These are phyloP conservation scores for Ochotona princeps DNA, from an alignment of 2,113 vertebrate genomes.

Conservation along the genomic window DNA sequence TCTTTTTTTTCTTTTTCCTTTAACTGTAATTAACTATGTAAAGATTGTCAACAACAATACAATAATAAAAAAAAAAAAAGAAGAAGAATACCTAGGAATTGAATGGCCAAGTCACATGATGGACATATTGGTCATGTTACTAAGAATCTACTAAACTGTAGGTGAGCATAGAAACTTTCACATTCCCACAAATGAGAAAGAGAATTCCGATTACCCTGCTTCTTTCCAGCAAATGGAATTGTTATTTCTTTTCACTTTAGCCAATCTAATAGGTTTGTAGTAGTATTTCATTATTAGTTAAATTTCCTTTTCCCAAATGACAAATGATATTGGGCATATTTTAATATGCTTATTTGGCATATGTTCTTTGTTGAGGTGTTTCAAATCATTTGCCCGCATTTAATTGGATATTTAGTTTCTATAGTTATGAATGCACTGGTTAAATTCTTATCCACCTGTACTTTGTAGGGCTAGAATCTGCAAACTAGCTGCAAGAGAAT, in stretches of 20 bases:
- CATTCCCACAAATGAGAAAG: background rate
- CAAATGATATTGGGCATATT: background rate
- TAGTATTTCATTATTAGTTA: background rate
- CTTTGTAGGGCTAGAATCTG: background rate
- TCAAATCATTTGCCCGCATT: background rate
- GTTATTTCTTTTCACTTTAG: background rate
- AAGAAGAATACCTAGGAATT: background rate
- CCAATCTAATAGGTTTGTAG: background rate
- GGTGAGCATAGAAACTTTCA: too few species aligned
- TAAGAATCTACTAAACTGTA: background rate
- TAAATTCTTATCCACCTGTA: background rate
- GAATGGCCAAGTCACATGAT: background rate
- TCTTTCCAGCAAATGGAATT: background rate
- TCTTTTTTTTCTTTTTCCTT: too few species aligned
- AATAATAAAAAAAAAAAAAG: too few species aligned
- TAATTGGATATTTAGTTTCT: background rate
- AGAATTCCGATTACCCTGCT: background rate
- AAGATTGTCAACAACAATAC: too few species aligned
- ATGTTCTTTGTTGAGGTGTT: background rate
- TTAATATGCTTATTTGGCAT: background rate
- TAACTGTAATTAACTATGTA: too few species aligned
- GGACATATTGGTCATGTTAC: background rate
- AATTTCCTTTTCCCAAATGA: background rate
- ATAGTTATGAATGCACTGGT: background rate
- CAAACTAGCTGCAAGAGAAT: background rate